Evolutionary conservation across 2,797 vertebrate species (phyloP).

Genomic region (Acipenser oxyrinchus): DNA sequence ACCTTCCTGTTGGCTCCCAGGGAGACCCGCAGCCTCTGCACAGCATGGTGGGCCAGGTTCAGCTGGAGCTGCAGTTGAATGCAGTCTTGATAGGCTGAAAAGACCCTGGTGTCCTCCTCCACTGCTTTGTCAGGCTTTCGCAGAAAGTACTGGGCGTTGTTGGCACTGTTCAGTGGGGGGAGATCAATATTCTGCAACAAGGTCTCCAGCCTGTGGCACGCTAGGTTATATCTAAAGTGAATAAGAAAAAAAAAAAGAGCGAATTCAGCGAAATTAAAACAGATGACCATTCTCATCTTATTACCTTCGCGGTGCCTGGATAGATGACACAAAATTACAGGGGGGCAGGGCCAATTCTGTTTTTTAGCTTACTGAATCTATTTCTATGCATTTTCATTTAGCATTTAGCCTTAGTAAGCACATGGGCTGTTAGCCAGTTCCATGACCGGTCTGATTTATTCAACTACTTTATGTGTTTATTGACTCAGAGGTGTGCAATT

Average conservation of each 20-base stretch:
- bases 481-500: too few species aligned
- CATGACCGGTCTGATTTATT: too few species aligned
- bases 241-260: not conserved
- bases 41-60: conserved; percentile 92
- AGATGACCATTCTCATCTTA: too few species aligned
- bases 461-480: too few species aligned
- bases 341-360: too few species aligned
- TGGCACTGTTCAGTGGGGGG: conserved; percentile 93
- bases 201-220: conserved; percentile 93
- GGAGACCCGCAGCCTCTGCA: conserved; percentile 86
- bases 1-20: conserved; percentile 77
- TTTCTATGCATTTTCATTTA: too few species aligned
- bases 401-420: too few species aligned
- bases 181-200: conserved; percentile 94
- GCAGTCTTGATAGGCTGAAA: conserved; percentile 97
- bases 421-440: too few species aligned
- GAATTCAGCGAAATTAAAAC: not conserved
- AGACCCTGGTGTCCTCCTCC: conserved; percentile 93
- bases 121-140: conserved; percentile 96
- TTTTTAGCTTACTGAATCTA: too few species aligned
- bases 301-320: too few species aligned
- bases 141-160: conserved; percentile 96
- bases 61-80: conserved; percentile 95
- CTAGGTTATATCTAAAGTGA: conserved; percentile 81
- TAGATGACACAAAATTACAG: too few species aligned